Evolutionary conservation across 2,113 vertebrate species (phyloP), one percentile per base, ranked within the genome.

Genomic region (Seriola dumerili): DNA sequence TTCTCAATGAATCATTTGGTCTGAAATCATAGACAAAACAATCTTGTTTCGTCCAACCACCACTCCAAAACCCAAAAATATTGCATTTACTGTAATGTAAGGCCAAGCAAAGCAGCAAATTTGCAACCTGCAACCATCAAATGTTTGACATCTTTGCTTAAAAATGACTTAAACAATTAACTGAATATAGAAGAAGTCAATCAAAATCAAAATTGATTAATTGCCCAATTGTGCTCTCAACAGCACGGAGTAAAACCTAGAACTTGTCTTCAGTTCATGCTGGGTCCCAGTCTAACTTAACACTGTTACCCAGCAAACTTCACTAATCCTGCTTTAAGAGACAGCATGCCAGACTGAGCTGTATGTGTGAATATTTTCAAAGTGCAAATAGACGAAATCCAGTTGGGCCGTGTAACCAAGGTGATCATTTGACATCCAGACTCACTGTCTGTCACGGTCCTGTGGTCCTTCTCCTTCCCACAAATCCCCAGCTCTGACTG

Each of bases 401-500:
- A 72, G 11, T 54, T 1, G 5, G 64, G 44, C 54, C 61, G 23
- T 5, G 23, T 69, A 42, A 67, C 77, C 55, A 75, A n/a, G 55
- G 21, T 48, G 16, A 82, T 34, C 29, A 19, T 23, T 32, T 77
- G 40, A 54, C 58, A 55, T 62, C 19, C 34, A 44, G 48, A 89
- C 94, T 94, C 83, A 96, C 96, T 83, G 61, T 94, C 94, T 48
- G 85, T 81, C 67, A 94, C 90, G 38, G 86, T 88, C 46, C 83
- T 90, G 70, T 73, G 58, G 21, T 91, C 85, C 44, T 76, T 88
- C 71, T 88, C 86, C 64, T 83, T 89, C 68, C 84, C 92, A 71
- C 32, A 78, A 72, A 23, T 69, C 81, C 34, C 58, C 40, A 62
- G 86, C 34, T 80, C 76, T 1, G 23, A 12, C 21, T 78, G 86